phyloP scores from a whole-genome alignment of 2,113 vertebrate species.

The Nothobranchius kuhntae region DNA sequence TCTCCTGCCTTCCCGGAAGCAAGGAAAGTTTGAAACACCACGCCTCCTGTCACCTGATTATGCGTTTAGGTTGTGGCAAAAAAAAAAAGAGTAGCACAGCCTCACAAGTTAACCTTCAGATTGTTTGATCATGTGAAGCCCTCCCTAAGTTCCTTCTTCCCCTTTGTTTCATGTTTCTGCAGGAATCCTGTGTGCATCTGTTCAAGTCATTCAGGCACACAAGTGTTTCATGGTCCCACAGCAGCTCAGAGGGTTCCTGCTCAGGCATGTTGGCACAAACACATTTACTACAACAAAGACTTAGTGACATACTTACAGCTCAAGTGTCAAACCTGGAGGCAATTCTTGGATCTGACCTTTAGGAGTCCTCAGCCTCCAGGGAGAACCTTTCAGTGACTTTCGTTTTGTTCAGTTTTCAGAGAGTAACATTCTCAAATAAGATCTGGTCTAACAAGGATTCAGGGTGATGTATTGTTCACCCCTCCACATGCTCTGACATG shows the following conservation, averaged over 20 bases:
- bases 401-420: too few species aligned
- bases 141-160: background rate
- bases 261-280: slow-evolving; percentile 21
- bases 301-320: slow-evolving; percentile 11
- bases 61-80: slow-evolving; percentile 40
- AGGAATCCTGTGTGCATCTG: slow-evolving; percentile 6
- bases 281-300: background rate
- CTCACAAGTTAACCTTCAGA: background rate
- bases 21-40: slow-evolving; percentile 7
- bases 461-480: too few species aligned
- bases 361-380: too few species aligned
- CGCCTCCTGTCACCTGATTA: slow-evolving; percentile 51
- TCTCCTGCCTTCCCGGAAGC: background rate
- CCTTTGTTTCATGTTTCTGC: slow-evolving; percentile 1
- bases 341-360: too few species aligned
- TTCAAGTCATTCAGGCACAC: background rate
- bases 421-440: too few species aligned
- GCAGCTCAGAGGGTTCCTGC: slow-evolving; percentile 36
- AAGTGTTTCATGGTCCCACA: background rate
- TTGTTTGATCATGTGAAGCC: background rate
- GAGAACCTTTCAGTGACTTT: too few species aligned
- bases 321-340: background rate
- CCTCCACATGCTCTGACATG: too few species aligned
- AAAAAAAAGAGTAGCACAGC: background rate
- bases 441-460: too few species aligned